Base-by-base conservation (phyloP, 1,140 invertebrate genomes). In the Aphaenogaster floridana region DNA sequence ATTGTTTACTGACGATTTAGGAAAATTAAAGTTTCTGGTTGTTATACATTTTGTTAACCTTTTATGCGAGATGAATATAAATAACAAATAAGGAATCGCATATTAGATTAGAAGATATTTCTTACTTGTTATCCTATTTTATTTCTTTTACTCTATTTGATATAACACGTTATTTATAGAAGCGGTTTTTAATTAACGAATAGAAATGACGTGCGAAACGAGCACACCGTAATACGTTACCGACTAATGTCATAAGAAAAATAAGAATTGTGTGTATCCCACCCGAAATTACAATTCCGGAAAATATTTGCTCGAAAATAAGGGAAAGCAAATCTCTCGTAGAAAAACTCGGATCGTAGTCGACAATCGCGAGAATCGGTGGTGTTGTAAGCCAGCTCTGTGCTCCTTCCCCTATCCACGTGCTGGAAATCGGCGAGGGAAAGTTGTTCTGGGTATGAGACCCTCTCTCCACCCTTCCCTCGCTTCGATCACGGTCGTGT, bases 391-490 rank as follows among this genome's bases (percentile, higher is more conserved):
- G 52, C 61, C 57, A 64, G 17, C 36, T 9, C 36, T 36, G 45
- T 36, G 34, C 42, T 77, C n/a, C 71, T 21, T 28, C 59, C 28
- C 9, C 17, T 50, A 57, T 52, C 61, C 50, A n/a, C 52, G 13
- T 36, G 63, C 36, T 45, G 61, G 34, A 81, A 86, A 74, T 64
- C 57, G 74, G 21, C 76, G 78, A 91, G 86, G 88, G 80, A 89
- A 91, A 91, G 90, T 91, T 91, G 87, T 91, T 89, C 77, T 81
- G 90, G 90, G 79, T 89, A 89, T 79, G 42, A 21, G 63, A 76
- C 63, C 69, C 86, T 79, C 59, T 48, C 76, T 42, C 50, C 42
- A n/a, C 2, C 36, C 45, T 48, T 71, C 39, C 48, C 45, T 80
- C 42, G 78, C 86, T 45, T 69, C 66, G 86, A 86, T 91, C 81